These are phyloP conservation scores for Trichopoda pennipes DNA, from an alignment of 2,888 invertebrate genomes.

Conservation along the genomic window DNA sequence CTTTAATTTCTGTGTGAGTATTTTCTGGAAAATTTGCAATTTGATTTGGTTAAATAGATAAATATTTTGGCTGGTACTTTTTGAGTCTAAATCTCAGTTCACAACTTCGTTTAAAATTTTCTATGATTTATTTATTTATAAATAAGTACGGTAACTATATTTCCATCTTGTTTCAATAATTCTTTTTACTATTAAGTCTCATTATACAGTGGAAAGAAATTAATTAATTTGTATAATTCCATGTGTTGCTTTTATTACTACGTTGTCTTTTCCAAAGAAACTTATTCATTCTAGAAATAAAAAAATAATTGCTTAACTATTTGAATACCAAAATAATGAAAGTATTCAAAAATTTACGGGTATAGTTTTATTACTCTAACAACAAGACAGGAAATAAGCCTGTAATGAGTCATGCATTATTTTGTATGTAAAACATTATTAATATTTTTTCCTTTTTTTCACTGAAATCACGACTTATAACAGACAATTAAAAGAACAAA, in stretches of 20 bases:
- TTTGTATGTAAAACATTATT: conserved; percentile 25
- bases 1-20: too few species aligned
- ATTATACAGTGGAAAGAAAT: conserved; percentile 8
- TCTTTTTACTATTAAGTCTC: not conserved
- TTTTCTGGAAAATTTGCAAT: too few species aligned
- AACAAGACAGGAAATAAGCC: not conserved
- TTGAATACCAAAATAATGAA: conserved; percentile 53
- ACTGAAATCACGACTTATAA: conserved; percentile 31
- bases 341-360: not conserved
- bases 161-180: too few species aligned
- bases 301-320: conserved; percentile 56
- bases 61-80: too few species aligned
- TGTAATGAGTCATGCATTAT: conserved; percentile 20
- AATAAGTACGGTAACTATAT: too few species aligned
- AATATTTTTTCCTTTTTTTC: conserved; percentile 32
- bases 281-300: conserved; percentile 51
- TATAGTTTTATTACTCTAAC: not conserved
- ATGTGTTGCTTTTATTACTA: too few species aligned
- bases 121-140: too few species aligned
- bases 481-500: too few species aligned
- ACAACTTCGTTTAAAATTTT: too few species aligned
- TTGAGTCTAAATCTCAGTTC: too few species aligned
- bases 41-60: too few species aligned
- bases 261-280: not conserved
- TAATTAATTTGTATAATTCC: too few species aligned